Percentiles rank a stretch among this genome's conserved stretches.
phyloP scores from a whole-genome alignment of 2,888 invertebrate species.

The Micoletzkya japonica region DNA sequence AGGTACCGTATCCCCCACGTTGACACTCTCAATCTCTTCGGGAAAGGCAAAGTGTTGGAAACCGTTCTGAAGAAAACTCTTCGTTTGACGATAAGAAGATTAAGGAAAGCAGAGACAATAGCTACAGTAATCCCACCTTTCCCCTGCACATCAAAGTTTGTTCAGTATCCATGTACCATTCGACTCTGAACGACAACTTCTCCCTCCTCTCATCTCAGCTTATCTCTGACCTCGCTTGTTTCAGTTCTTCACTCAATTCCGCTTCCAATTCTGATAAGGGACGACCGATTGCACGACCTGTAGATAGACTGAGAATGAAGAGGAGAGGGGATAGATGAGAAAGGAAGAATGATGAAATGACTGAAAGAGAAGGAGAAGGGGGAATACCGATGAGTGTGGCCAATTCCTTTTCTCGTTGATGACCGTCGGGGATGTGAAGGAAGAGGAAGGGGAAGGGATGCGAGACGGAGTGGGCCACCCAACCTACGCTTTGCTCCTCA shows the following conservation, averaged over 20 bases:
- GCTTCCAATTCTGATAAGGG: constrained; percentile 48
- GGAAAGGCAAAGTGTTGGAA: constrained; percentile 59
- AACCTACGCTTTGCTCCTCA: constrained; percentile 11
- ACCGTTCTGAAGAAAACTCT: constrained; percentile 37
- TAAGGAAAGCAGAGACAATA: too few species aligned
- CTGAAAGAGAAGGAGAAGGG: constrained; percentile 1
- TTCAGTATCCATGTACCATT: too few species aligned
- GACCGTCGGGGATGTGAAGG: constrained; percentile 40
- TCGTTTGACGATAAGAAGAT: too few species aligned
- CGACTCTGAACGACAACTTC: not conserved
- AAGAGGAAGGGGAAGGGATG: constrained; percentile 39
- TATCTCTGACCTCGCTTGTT: constrained; percentile 29
- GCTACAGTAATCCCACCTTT: not conserved
- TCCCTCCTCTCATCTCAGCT: constrained; percentile 7
- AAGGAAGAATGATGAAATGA: not conserved
- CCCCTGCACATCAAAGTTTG: too few species aligned
- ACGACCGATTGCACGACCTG: constrained; percentile 45
- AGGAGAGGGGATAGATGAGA: not conserved
- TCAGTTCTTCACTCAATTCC: constrained; percentile 48
- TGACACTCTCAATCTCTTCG: constrained; percentile 43
- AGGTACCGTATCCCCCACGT: constrained; percentile 32
- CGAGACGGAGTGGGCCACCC: constrained; percentile 23
- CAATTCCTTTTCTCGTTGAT: constrained; percentile 48
- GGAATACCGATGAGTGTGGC: constrained; percentile 48
- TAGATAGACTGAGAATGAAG: too few species aligned